Conservation (phyloP, 2,113 vertebrate genomes). For the Tragelaphus strepsiceros region DNA sequence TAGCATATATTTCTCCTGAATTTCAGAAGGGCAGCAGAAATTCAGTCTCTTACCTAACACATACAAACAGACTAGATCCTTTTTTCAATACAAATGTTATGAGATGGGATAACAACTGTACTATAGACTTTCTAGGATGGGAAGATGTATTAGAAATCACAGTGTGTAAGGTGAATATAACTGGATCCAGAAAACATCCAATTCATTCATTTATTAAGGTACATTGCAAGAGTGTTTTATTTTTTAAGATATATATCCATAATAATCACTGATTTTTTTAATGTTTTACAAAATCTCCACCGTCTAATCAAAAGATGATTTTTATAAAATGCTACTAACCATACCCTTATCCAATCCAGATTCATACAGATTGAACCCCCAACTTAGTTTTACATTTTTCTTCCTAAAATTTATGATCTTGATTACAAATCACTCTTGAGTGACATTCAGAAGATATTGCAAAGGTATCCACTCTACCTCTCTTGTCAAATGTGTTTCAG, state of each 20-base stretch:
- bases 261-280: conserved; percentile 9
- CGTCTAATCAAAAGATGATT: conserved; percentile 47
- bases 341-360: not conserved
- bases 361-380: conserved; percentile 21
- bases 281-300: conserved; percentile 22
- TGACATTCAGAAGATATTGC: conserved; percentile 63
- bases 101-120: not conserved
- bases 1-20: not conserved
- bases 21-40: not conserved
- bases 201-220: not conserved
- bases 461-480: conserved; percentile 44
- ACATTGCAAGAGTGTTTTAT: not conserved
- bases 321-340: conserved; percentile 37
- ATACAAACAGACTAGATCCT: not conserved
- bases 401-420: conserved; percentile 40
- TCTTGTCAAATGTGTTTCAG: conserved; percentile 65
- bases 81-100: not conserved
- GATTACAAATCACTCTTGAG: conserved; percentile 54
- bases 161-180: not conserved
- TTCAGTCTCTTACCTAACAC: not conserved
- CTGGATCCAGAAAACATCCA: not conserved
- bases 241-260: not conserved
- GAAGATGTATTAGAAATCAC: conserved; percentile 10
- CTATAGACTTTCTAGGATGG: not conserved
- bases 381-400: conserved; percentile 46